These are phyloP conservation scores for Cremastobaeus sp. DNA, from an alignment of 2,888 invertebrate genomes.

Conservation along the genomic window DNA sequence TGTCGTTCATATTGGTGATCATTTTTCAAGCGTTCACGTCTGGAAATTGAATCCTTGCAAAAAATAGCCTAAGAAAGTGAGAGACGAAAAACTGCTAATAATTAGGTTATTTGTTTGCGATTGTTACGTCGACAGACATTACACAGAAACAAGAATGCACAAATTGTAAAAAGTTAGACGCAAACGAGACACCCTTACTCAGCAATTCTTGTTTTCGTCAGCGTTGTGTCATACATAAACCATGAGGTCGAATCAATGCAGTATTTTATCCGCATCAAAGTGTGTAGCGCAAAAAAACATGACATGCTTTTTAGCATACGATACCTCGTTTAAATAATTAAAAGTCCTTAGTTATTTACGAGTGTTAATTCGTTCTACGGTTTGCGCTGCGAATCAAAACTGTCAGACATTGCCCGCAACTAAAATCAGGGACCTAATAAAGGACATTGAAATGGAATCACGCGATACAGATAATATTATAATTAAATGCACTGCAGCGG, in stretches of 20 bases:
- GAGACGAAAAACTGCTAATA: too few species aligned
- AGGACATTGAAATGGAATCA: too few species aligned
- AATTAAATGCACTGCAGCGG: not conserved
- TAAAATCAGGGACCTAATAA: too few species aligned
- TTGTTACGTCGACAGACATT: not conserved
- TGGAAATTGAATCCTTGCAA: too few species aligned
- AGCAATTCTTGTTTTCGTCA: conserved; percentile 46
- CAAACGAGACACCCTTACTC: conserved; percentile 31
- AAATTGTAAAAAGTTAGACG: conserved; percentile 20
- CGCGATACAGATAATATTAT: too few species aligned
- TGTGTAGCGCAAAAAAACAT: conserved; percentile 22
- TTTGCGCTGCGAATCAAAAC: not conserved
- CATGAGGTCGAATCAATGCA: conserved; percentile 37
- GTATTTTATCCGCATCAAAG: conserved; percentile 29
- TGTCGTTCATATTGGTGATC: too few species aligned
- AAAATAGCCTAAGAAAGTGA: too few species aligned
- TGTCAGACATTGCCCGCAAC: not conserved
- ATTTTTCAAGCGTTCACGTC: too few species aligned
- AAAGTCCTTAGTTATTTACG: conserved; percentile 17
- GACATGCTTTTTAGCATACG: conserved; percentile 34
- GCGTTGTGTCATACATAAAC: conserved; percentile 36
- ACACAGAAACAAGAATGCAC: not conserved
- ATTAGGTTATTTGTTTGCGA: too few species aligned
- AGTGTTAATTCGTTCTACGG: conserved; percentile 11
- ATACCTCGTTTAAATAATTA: conserved; percentile 6